A percentile compares a stretch with the other conserved stretches of the same genome.
These are phyloP conservation scores for Cercopithecus mona DNA, from an alignment of 2,113 vertebrate species.

Conservation along the genomic window DNA sequence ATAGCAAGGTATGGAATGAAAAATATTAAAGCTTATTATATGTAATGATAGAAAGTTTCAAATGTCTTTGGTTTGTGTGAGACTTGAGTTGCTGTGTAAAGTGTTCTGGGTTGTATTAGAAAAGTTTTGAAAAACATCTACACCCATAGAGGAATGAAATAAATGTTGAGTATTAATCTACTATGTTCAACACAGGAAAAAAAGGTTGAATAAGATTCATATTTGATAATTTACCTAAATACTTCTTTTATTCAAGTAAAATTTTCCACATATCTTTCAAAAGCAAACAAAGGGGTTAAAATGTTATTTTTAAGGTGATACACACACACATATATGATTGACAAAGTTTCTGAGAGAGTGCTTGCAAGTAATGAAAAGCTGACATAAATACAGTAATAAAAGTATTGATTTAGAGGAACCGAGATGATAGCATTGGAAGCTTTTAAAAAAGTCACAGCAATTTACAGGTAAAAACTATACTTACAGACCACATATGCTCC, in stretches of 20 bases:
- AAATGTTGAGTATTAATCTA: not conserved
- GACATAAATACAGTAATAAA: not conserved
- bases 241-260: not conserved
- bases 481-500: not conserved
- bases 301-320: not conserved
- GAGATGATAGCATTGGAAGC: not conserved
- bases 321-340: not conserved
- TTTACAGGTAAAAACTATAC: not conserved
- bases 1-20: not conserved
- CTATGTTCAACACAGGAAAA: not conserved
- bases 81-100: not conserved
- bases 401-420: not conserved
- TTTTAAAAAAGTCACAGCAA: not conserved
- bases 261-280: not conserved
- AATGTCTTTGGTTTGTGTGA: not conserved
- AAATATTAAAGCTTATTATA: not conserved
- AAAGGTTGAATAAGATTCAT: not conserved
- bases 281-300: not conserved
- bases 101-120: too few relatives aligned
- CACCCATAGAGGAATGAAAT: not conserved
- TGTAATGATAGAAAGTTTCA: not conserved
- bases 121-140: not conserved
- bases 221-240: not conserved
- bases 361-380: not conserved
- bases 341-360: not conserved